Base-by-base conservation (phyloP, 1,140 invertebrate species). In the Globodera ellingtonae region DNA sequence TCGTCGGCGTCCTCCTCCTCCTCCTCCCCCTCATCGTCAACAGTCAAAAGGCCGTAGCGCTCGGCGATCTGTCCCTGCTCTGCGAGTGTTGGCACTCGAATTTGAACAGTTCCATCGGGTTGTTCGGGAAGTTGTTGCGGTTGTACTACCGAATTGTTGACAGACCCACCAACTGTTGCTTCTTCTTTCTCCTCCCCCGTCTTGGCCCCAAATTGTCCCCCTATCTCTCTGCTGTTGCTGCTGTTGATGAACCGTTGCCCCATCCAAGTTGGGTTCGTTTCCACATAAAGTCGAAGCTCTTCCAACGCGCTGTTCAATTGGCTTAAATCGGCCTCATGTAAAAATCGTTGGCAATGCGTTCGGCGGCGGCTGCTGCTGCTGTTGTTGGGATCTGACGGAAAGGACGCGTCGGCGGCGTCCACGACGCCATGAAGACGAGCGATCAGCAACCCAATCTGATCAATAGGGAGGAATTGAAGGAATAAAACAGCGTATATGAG, bases 381-480 rank as follows among this genome's bases (percentile, higher is more conserved):
- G 59, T n/a, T n/a, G n/a, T 46, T 48, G 6, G 18, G 35, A 46
- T 65, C 46, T 9, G 76, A 24, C 15, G 70, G 21, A 77, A 13
- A 80, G 78, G 35, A 13, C 18, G 35, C 44, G 13, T 82, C 18
- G 62, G 35, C 78, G 9, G 67, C 13, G 9, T 50, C 65, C n/a
- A 78, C 83, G 24, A 83, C 50, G 15, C 76, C 79, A 56, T 84
- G 83, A 18, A 84, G 66, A 52, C 84, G 67, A 47, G 72, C 83
- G 62, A 84, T 74, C 35, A 84, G 67, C 18, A 46, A 47, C 46
- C 78, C 78, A 24, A 84, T 62, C 67, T 84, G 71, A 35, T 59
- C 13, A 59, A 59, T 15, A 15, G 0, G 56, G 56, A 15, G 0
- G 56, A 18, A 15, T 59, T 13, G 5, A 18, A 59, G n/a, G 10